Evolutionary conservation across 2,888 invertebrate species (phyloP), one percentile per base, ranked within the genome.

Genomic region (Pyrrhosoma nymphula): DNA sequence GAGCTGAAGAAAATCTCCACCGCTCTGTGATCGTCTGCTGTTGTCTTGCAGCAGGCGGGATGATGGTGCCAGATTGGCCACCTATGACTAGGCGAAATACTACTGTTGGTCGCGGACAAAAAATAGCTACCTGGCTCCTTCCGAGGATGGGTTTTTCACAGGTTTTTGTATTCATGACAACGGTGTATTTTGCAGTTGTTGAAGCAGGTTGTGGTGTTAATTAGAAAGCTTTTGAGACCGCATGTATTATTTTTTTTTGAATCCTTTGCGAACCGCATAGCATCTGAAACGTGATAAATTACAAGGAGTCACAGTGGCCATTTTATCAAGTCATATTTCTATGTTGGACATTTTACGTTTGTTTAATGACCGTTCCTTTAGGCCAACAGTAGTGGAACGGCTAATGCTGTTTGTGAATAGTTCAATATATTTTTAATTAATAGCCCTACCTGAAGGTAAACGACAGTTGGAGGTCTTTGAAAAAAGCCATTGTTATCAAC

Each of bases 61-160:
- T 93, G 93, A 93, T 93, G 93, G n/a, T 75, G 93, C 93, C 93
- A 69, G 47, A 93, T 75, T 93, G 69, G 56, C 75, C 93, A 18
- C 47, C 93, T 39, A 69, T 93, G 93, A 93, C 93, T 93, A 69
- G 47, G 93, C 93, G 75, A 47, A 93, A 91, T 26, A 16, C 18
- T n/a, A 16, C 18, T n/a, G 69, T 93, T 75, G 39, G 93, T 75
- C 18, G 60, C 12, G 69, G 69, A 47, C 26, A 39, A 90, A 75
- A 26, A 93, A 89, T n/a, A n/a, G 12, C 69, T 75, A 82, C 82
- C 82, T 82, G 30, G 18, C n/a, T 69, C 20, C 93, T 75, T 14
- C 69, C 69, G n/a, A 69, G 16, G 26, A n/a, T 35, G 75, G n/a
- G 75, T 93, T 93, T 93, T 93, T 93, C 69, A 18, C 39, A 30